Base-by-base conservation (phyloP, 2,888 invertebrate species). In the Hanleya hanleyi region DNA sequence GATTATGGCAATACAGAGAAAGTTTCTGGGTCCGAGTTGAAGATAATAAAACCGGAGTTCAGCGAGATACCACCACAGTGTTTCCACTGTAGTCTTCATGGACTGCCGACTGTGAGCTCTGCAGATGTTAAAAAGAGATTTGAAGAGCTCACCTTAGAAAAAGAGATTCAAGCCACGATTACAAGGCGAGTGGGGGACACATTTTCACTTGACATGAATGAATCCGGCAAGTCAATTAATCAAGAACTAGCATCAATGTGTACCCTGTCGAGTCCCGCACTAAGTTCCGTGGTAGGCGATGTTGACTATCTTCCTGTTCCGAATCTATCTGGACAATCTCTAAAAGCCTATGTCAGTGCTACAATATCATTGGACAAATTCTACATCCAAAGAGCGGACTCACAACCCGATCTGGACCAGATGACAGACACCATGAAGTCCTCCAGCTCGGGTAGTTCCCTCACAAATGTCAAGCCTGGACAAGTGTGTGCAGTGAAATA, bases 401-500 rank as follows among this genome's bases (percentile, higher is more conserved):
- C 57, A 29, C 57, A 57, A 26, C 12, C 4, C 2, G 57, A 57
- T 26, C 57, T 57, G 22, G 57, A 57, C 32, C 15, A 4, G 4
- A 57, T 57, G 57, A 29, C 57, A 1, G 57, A 57, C 4, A 15
- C 29, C 15, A 57, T 29, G 22, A 57, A 26, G 29, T 26, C 18
- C 12, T 47, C 18, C 22, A 26, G 12, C 22, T 15, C 4, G 22
- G 57, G 57, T 15, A 29, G 29, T 7, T 15, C 5, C 2, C 26
- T 57, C 2, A 22, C 15, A 9, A 7, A 26, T 57, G 29, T 32
- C 29, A 29, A 1, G 15, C 26, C 29, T 29, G 57, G 57, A 22
- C 29, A 57, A 26, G 26, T 29, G 15, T 95, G 95, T 83, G 88
- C 94, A 74, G 93, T 94, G 49, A 88, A 92, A 35, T 94, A 92